phyloP scores from a whole-genome alignment of 2,113 vertebrate species.

The Platysternon megacephalum region DNA sequence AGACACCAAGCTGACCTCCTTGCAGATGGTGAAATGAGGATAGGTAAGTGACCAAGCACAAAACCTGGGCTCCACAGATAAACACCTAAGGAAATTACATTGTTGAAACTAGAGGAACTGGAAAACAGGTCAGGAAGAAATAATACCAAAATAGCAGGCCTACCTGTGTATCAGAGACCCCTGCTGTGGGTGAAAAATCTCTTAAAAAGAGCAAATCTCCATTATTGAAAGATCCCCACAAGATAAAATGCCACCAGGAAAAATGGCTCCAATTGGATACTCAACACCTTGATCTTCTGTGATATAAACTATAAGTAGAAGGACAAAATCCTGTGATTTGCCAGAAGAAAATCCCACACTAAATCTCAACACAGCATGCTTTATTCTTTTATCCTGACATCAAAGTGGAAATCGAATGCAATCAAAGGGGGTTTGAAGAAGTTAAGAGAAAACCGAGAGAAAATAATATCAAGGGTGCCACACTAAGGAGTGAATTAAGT shows the following conservation, averaged over 20 bases:
- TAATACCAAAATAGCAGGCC: neutral
- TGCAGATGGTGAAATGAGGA: neutral
- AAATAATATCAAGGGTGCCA: neutral
- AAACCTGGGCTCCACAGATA: neutral
- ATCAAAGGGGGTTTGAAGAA: neutral
- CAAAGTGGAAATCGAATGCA: neutral
- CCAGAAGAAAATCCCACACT: neutral
- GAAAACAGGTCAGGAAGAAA: neutral
- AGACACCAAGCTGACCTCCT: neutral
- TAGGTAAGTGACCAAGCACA: neutral
- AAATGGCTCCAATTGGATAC: neutral
- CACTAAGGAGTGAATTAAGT: neutral
- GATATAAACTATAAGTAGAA: fast-evolving
- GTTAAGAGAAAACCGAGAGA: neutral
- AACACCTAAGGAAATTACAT: neutral
- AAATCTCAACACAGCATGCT: neutral
- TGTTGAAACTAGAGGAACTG: neutral
- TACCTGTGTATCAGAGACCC: neutral
- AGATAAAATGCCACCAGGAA: neutral
- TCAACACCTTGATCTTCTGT: neutral
- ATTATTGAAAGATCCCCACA: neutral
- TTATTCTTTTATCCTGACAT: neutral
- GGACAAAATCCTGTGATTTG: neutral
- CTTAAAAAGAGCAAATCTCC: neutral
- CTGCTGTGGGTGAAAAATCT: neutral